Percentiles rank a stretch among this genome's conserved stretches.
Evolutionary conservation across 2,113 vertebrate species (phyloP).

Genomic region (Chloropsis cyanopogon): DNA sequence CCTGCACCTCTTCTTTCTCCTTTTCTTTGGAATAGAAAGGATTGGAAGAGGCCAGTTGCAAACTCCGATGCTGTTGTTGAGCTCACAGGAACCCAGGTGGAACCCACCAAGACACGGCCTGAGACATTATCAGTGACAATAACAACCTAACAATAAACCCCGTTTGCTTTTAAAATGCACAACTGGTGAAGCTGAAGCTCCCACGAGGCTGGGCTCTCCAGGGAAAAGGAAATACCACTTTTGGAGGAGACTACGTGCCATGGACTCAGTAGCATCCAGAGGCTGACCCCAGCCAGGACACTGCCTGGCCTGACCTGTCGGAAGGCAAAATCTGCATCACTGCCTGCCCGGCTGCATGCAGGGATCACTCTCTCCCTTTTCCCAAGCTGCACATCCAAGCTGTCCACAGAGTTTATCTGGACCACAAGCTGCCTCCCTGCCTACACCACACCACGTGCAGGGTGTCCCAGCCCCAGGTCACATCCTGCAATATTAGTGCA

Average conservation of each 20-base stretch:
- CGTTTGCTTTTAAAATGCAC: not conserved
- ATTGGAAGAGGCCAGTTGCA: not conserved
- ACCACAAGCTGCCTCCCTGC: not conserved
- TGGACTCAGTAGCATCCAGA: rapidly evolving
- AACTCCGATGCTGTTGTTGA: rapidly evolving
- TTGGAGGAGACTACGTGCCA: not conserved
- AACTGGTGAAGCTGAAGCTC: not conserved
- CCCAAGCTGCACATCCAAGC: not conserved
- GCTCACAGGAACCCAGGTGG: not conserved
- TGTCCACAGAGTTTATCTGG: not conserved
- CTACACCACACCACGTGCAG: rapidly evolving
- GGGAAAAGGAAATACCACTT: not conserved
- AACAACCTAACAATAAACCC: not conserved
- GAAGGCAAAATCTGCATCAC: rapidly evolving
- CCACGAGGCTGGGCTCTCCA: not conserved
- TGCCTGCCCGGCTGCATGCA: rapidly evolving
- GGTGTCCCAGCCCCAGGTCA: not conserved
- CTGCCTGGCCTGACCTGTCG: rapidly evolving
- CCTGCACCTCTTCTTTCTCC: not conserved
- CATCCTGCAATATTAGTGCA: not conserved
- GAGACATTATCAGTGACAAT: not conserved
- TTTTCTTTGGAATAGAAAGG: not conserved
- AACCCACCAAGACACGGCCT: not conserved
- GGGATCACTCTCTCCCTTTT: not conserved
- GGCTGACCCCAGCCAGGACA: not conserved